phyloP scores from a whole-genome alignment of 2,888 invertebrate species.

The Orthosia cruda region DNA sequence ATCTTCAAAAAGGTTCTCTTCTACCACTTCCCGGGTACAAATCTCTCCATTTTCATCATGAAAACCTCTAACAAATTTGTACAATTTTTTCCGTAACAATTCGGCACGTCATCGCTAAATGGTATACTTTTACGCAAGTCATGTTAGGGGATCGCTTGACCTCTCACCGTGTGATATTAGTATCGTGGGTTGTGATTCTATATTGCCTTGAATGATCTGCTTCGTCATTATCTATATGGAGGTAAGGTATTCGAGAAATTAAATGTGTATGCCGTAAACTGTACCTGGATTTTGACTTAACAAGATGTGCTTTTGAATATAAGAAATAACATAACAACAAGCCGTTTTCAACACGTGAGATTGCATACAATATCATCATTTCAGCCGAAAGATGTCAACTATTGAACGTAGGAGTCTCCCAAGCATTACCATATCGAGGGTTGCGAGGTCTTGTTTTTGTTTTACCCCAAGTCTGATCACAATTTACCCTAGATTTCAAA shows the following conservation, averaged over 20 bases:
- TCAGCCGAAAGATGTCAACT: no score
- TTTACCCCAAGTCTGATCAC: no score
- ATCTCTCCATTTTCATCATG: background rate
- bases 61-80: slow-evolving; percentile 13
- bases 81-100: slow-evolving; percentile 20
- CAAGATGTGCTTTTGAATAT: no score
- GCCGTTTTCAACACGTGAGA: no score
- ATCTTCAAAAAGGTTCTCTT: background rate
- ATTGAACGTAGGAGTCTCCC: no score
- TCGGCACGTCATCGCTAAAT: slow-evolving; percentile 51
- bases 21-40: background rate
- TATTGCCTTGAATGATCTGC: slow-evolving; percentile 23
- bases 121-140: slow-evolving; percentile 51
- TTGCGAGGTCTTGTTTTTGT: no score
- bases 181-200: slow-evolving; percentile 40
- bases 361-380: no score
- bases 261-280: background rate
- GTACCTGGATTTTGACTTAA: background rate
- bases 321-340: no score
- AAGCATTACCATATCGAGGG: no score
- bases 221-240: slow-evolving; percentile 17
- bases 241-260: background rate
- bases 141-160: slow-evolving; percentile 54
- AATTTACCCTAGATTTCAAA: no score
- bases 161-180: slow-evolving; percentile 50